Conservation (phyloP, 2,113 vertebrate species). For the Hyperopisus bebe region DNA sequence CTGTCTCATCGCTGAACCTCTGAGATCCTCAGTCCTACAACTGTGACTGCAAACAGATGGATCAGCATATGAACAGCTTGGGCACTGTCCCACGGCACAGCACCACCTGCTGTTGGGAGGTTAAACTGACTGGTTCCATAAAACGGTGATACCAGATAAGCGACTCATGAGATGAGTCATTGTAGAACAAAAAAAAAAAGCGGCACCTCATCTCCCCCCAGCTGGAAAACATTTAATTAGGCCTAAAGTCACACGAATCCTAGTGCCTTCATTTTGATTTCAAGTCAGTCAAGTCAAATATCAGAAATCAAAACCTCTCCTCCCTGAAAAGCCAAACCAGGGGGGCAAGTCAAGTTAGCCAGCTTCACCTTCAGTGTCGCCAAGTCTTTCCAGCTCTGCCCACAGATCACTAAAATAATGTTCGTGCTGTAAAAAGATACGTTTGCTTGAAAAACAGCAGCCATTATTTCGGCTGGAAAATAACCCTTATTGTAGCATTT, state of each 20-base stretch:
- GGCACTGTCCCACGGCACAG: background rate
- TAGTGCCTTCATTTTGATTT: background rate
- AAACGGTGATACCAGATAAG: background rate
- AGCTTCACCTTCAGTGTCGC: background rate
- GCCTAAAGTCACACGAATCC: background rate
- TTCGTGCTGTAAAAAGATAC: background rate
- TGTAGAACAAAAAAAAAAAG: background rate
- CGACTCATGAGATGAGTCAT: background rate
- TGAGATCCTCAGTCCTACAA: background rate
- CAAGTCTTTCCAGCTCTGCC: background rate
- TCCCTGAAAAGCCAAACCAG: background rate
- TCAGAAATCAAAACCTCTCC: background rate
- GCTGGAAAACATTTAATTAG: background rate
- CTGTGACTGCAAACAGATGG: background rate
- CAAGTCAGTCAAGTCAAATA: background rate
- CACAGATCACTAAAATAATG: background rate
- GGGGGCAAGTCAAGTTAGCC: background rate
- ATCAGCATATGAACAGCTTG: background rate
- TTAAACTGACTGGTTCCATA: background rate
- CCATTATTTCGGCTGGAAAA: background rate
- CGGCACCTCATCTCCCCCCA: background rate
- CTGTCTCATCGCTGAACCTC: constrained; percentile 28
- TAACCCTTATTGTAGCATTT: background rate
- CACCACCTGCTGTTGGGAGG: background rate
- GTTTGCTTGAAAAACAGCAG: background rate